Evolutionary conservation across 2,888 invertebrate species (phyloP), one percentile per base, ranked within the genome.

Genomic region (Pherbina coryleti): DNA sequence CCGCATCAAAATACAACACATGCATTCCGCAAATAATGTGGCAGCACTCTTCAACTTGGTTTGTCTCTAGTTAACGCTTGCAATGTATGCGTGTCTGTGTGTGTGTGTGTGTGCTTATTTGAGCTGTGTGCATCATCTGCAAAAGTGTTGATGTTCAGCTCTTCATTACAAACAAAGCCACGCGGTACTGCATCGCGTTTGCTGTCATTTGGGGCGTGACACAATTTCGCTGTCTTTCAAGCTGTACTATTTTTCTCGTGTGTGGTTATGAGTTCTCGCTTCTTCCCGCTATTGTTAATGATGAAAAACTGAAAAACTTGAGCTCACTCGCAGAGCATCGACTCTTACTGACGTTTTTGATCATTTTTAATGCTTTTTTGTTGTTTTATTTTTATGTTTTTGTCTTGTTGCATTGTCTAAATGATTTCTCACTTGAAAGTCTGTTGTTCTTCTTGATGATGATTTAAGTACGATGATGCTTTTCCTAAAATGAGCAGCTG

Each of bases 161-260:
- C 37, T 44, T 67, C 67, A 67, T 67, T 34, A 37, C 67, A 37
- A 19, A 14, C 4, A 60, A 28, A 44, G 34, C 57, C 25, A 11
- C 9, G 25, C 28, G 9, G 5, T 28, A 28, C 25, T 22, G 60
- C 9, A 67, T n/a, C 37, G 67, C 44, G 44, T 67, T 37, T 31
- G n/a, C 44, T 67, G 67, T 37, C 67, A 67, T 67, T 67, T 67
- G 67, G 67, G 67, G 67, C 67, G 67, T 67, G 67, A 67, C 67
- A 67, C 67, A 67, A 67, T 67, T 67, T 67, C 19, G 44, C 44
- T 67, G 44, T 60, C 57, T 60, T 60, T 25, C 57, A 28, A 25
- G 25, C 57, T 60, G 25, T 25, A 60, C 57, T 22, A 14, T 44
- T 44, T 60, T 60, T 25, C 57, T 60, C 28, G 9, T 60, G 67